Evolutionary conservation across 2,888 invertebrate genomes (phyloP).

Genomic region (Rhaphigaster nebulosa): DNA sequence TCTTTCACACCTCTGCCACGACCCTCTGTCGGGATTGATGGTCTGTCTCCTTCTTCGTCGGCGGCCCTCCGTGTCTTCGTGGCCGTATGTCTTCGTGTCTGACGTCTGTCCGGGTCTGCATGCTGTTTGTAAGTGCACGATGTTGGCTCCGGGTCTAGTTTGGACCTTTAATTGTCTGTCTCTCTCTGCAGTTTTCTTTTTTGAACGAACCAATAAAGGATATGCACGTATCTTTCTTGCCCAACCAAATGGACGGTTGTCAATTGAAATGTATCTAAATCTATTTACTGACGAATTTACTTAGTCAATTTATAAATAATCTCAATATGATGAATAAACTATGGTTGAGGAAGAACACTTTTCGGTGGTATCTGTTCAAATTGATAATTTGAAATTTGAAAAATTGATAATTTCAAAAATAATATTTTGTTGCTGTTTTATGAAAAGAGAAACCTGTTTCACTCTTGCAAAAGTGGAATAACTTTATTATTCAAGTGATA

Average conservation of each 20-base stretch:
- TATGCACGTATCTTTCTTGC: not conserved
- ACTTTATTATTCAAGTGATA: not conserved
- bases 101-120: slow-evolving; percentile 1
- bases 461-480: too few relatives aligned
- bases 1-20: slow-evolving; percentile 35
- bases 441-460: too few relatives aligned
- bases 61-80: slow-evolving; percentile 31
- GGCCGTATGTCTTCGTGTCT: slow-evolving; percentile 15
- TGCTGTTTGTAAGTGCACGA: slow-evolving; percentile 20
- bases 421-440: too few relatives aligned
- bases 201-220: not conserved
- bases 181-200: not conserved
- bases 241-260: not conserved
- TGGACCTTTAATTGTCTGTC: slow-evolving; percentile 35
- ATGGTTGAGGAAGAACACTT: too few relatives aligned
- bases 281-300: not conserved
- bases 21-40: slow-evolving; percentile 40
- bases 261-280: not conserved
- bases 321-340: too few relatives aligned
- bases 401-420: too few relatives aligned
- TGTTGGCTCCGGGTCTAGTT: not conserved
- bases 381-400: too few relatives aligned
- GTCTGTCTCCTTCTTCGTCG: slow-evolving; percentile 40
- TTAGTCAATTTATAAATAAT: too few relatives aligned
- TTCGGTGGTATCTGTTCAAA: too few relatives aligned